Evolutionary conservation across 2,888 invertebrate genomes (phyloP), one percentile per base, ranked within the genome.

Genomic region (Volucella inanis): DNA sequence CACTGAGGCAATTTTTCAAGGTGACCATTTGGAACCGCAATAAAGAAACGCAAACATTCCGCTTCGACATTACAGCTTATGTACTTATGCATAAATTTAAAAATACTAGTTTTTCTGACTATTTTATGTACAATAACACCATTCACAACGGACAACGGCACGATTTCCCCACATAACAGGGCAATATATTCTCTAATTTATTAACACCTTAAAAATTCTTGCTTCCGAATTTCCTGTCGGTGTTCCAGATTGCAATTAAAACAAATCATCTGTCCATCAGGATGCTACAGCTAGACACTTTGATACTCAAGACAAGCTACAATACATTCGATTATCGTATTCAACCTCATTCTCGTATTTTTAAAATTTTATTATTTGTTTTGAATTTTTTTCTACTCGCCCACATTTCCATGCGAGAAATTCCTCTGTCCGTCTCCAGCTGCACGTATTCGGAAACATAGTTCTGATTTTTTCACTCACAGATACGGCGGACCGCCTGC

Each of bases 401-500:
- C 14, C 18, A 12, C 38, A 67, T 52, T 41, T 67, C 39, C 65
- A 50, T 14, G 12, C 41, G 39, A 11, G 6, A 31, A 57, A 12
- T 8, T 11, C 14, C 64, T 59, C n/a, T 10, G 12, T 10, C 31
- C 31, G 6, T 41, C 8, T 54, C 15, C 45, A 12, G 10, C 43
- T 12, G 45, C 38, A 68, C 47, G 47, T 55, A 57, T 10, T 8
- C 39, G 15, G 18, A 39, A 15, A 57, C 4, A 41, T 1, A 45
- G 8, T 10, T 15, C 41, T 10, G 31, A 18, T 45, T 68, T 82
- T 62, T 39, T 57, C 62, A 78, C 72, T 78, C 68, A 74, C 68
- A 74, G 59, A 70, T 64, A 49, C 75, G 61, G 8, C 61, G 54
- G 47, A 77, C 65, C 55, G 80, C 65, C 65, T 55, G 70, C 80